Base-by-base conservation (phyloP, 2,888 invertebrate genomes). In the Philopedon plagiatum region DNA sequence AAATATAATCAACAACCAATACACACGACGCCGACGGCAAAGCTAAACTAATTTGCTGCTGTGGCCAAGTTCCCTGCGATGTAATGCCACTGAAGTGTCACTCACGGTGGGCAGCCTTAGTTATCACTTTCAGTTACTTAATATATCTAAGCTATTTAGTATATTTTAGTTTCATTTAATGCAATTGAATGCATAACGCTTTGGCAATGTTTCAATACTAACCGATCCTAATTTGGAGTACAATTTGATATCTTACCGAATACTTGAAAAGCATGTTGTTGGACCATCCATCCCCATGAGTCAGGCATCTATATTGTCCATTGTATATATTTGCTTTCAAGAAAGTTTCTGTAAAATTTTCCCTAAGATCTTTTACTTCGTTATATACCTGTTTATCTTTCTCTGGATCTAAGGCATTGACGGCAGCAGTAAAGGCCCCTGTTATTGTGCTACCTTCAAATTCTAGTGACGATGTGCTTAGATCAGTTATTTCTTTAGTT, bases 171-270 rank as follows among this genome's bases (percentile, higher is more conserved):
- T n/a, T n/a, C n/a, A n/a, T n/a, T n/a, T n/a, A n/a, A n/a, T n/a
- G n/a, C n/a, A n/a, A n/a, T n/a, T n/a, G n/a, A n/a, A n/a, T n/a
- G n/a, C n/a, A n/a, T n/a, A n/a, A n/a, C n/a, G n/a, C n/a, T n/a
- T n/a, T n/a, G n/a, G n/a, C n/a, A n/a, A n/a, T n/a, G n/a, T n/a
- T n/a, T n/a, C n/a, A n/a, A n/a, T n/a, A n/a, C n/a, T n/a, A n/a
- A n/a, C n/a, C n/a, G n/a, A n/a, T n/a, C n/a, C n/a, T n/a, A n/a
- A n/a, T n/a, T n/a, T n/a, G n/a, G n/a, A n/a, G n/a, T n/a, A n/a
- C n/a, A 29, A 39, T 13, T 39, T 2, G n/a, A 44, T 19, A 44
- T 9, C 73, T 68, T 73, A 73, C 75, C 73, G 73, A 73, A 62
- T 75, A 76, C 71, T 75, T 75, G 60, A 44, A 44, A 2, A 44